Base-by-base conservation (phyloP, 2,888 invertebrate genomes). In the Geophilus truncorum region DNA sequence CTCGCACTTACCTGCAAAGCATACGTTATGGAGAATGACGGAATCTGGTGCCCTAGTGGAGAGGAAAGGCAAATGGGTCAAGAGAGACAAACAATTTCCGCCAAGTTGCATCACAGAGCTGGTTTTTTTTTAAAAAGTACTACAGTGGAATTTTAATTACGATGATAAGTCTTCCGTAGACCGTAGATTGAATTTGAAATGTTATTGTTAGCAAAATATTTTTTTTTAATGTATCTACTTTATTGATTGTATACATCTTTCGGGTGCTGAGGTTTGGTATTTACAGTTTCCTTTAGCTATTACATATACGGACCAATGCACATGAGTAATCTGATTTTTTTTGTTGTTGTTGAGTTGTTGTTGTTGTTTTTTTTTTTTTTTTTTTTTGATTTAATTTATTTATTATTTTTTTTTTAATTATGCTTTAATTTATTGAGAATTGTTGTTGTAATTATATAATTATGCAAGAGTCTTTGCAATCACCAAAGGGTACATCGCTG, bases 71-170 rank as follows among this genome's bases (percentile, higher is more conserved):
- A 62, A 62, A 62, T 62, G 57, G 57, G 57, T 62, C 57, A 62
- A 21, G 57, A 62, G 57, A 62, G 23, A 62, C 57, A 18, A 62
- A 62, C 57, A 62, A 62, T 62, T 62, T 62, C 57, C 57, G 57
- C 57, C 23, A 62, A 9, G 21, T 62, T 62, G 57, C 57, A 23
- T 62, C 57, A 62, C 6, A 18, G 23, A 62, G 6, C n/a, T n/a
- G 18, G 18, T 62, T 23, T 10, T 12, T 9, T 3, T 23, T 3
- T 62, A 21, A 18, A 23, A 10, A 62, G 0, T 62, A 23, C n/a
- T 62, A 1, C 57, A 23, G 10, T 10, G 57, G 57, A 62, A 23
- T 62, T 62, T 62, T 62, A 23, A 23, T 62, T 62, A 23, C 57
- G 40, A 40, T n/a, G 40, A 40, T 40, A n/a, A 40, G 40, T 40